Evolutionary conservation across 2,797 vertebrate genomes (phyloP).

Genomic region (Halcyon leucocephala): DNA sequence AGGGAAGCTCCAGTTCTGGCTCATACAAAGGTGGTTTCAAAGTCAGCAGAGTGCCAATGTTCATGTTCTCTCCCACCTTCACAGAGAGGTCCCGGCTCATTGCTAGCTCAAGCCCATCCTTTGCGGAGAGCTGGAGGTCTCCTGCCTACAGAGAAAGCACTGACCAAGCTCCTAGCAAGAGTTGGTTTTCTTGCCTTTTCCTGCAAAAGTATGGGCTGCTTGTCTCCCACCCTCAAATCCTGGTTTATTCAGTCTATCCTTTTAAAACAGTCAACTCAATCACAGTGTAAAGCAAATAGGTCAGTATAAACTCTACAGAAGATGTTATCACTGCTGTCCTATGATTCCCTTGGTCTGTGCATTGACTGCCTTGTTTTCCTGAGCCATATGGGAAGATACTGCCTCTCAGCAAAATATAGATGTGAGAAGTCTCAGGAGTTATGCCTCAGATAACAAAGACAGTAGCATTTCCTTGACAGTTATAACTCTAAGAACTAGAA

Average conservation of each 20-base stretch:
- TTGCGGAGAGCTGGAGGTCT: neutral
- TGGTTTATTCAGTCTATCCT: neutral
- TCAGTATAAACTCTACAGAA: neutral
- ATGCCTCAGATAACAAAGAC: neutral
- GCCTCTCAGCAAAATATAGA: neutral
- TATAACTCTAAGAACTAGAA: neutral
- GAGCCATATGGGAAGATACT: neutral
- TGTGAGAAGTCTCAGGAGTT: neutral
- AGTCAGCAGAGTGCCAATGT: neutral
- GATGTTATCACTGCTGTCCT: neutral
- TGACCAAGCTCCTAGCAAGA: neutral
- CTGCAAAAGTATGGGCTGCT: neutral
- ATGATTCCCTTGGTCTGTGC: neutral
- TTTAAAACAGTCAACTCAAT: neutral
- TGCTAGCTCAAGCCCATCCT: neutral
- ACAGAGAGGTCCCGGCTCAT: accelerated
- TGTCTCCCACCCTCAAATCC: neutral
- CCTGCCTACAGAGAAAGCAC: neutral
- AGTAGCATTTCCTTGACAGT: neutral
- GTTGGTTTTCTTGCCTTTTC: neutral
- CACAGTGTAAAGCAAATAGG: neutral
- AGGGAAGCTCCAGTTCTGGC: neutral
- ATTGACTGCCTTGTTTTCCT: conserved; percentile 31
- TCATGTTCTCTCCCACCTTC: neutral
- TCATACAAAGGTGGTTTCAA: neutral